phyloP scores from a whole-genome alignment of 2,113 vertebrate species.

The Bombycilla garrulus region DNA sequence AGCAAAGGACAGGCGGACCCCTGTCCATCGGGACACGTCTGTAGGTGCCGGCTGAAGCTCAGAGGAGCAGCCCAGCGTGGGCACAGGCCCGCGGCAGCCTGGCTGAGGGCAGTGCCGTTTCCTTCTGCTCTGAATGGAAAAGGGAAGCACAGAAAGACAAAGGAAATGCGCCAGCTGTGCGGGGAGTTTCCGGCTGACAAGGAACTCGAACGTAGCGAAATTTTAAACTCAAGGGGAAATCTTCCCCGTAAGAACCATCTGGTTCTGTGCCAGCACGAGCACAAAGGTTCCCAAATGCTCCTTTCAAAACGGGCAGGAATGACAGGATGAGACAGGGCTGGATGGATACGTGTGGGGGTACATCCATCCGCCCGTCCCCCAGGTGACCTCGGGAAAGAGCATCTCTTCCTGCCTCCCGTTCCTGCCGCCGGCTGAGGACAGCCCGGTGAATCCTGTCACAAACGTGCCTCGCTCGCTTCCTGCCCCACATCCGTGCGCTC shows the following conservation, averaged over 20 bases:
- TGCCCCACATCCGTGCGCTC: background rate
- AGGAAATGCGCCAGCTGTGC: background rate
- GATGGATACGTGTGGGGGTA: background rate
- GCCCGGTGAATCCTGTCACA: background rate
- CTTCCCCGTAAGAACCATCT: background rate
- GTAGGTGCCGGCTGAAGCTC: background rate
- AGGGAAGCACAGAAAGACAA: slow-evolving; percentile 11
- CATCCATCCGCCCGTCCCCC: background rate
- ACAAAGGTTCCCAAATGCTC: background rate
- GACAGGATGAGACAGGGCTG: background rate
- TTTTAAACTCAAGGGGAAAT: background rate
- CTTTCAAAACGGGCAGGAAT: background rate
- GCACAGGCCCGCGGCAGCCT: background rate
- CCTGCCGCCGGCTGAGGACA: background rate
- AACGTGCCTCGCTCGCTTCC: background rate
- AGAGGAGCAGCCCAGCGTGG: background rate
- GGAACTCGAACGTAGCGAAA: background rate
- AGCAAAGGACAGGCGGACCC: background rate
- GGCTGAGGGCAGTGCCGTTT: background rate
- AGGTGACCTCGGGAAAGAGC: background rate
- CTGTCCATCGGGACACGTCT: background rate
- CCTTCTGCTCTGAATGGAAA: background rate
- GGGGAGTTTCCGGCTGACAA: background rate
- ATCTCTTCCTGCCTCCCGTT: slow-evolving; percentile 22
- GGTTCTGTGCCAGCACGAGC: background rate